Percentiles rank a stretch among this genome's conserved stretches.
These are phyloP conservation scores for Dinoponera quadriceps DNA, from an alignment of 1,140 invertebrate genomes.

Conservation along the genomic window DNA sequence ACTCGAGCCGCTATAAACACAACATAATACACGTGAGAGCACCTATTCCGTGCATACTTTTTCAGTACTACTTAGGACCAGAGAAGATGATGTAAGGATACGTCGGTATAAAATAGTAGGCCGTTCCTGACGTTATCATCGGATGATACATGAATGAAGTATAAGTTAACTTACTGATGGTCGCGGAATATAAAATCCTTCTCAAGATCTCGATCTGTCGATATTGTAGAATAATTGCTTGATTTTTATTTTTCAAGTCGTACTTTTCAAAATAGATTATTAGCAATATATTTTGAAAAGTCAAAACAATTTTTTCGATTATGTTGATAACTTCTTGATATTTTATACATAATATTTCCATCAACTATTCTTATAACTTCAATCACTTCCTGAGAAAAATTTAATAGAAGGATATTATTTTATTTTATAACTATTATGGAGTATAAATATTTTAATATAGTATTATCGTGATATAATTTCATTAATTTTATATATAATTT, in stretches of 20 bases:
- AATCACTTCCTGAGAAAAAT: neutral
- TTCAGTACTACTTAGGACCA: no score
- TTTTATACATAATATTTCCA: neutral
- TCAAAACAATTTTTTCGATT: neutral
- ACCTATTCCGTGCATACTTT: neutral
- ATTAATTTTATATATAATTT: neutral
- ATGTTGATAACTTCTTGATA: slow-evolving; percentile 12
- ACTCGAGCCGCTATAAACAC: neutral
- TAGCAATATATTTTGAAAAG: neutral
- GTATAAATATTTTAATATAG: no score
- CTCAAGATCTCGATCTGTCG: neutral
- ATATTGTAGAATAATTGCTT: neutral
- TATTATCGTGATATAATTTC: no score
- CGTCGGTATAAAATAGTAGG: no score
- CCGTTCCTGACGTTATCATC: no score
- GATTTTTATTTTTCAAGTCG: neutral
- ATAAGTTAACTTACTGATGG: no score
- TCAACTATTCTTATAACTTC: neutral
- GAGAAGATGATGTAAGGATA: no score
- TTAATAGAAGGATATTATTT: neutral
- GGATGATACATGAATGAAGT: no score
- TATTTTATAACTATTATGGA: no score
- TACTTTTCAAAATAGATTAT: neutral
- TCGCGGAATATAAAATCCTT: no score
- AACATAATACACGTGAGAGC: neutral